Base-by-base conservation (phyloP, 2,113 vertebrate species). In the Sceloporus undulatus region DNA sequence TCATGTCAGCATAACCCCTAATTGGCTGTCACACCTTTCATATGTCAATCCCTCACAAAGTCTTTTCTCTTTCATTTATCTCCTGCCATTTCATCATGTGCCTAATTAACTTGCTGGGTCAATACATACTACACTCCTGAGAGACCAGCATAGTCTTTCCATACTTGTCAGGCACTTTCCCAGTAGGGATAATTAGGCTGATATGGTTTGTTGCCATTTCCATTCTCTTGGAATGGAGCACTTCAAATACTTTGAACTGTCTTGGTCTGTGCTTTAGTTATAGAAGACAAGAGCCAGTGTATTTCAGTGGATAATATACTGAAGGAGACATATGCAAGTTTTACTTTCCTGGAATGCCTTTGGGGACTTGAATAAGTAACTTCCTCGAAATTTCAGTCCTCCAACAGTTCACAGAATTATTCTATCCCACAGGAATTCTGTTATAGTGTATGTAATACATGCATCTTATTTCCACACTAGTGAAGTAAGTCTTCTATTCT, bases 81-180 rank as follows among this genome's bases (percentile, higher is more conserved):
- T 81, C 52, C 38, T 87, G 34, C 70, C 86, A 81, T 87, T 87
- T 87, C 68, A 87, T 81, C 52, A 81, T 87, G 78, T 65, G 78
- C 68, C 78, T 81, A 81, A 87, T 87, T 81, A 87, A 73, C 78
- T 87, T 73, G 38, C 25, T 62, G 27, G 78, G 54, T 81, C 68
- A 81, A 59, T 87, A 40, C 38, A 74, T 81, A 21, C 68, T 74
- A 62, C 54, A 87, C 34, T 87, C 68, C 54, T 74, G 78, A 81
- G 66, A 81, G 34, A 73, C 78, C 66, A 62, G 78, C 73, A 40
- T 87, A 73, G 68, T 71, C 56, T 74, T 87, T 81, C 68, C 73
- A n/a, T 81, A 87, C 54, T 74, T 73, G 78, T 87, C 78, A 74
- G 54, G 56, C 68, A 81, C 68, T 74, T 80, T 87, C 78, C 54